Evolutionary conservation across 1,140 invertebrate genomes (phyloP), one percentile per base, ranked within the genome.

Genomic region (Caenorhabditis inopinata): DNA sequence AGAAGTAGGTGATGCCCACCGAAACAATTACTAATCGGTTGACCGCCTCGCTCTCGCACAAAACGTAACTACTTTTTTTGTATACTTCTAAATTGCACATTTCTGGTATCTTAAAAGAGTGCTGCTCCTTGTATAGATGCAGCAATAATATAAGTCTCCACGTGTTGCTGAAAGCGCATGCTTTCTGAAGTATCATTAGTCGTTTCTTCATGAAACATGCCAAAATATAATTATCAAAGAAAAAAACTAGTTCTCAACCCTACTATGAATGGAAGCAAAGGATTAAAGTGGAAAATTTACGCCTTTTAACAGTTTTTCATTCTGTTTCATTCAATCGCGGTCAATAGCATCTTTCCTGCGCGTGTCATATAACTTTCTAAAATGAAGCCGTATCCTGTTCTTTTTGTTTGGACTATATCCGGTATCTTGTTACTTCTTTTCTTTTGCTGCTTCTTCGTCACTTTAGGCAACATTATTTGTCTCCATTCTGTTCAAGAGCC

Each of bases 301-400:
- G 58, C 58, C 58, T 68, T 32, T 18, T 7, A 58, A 58, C 51
- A 14, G 51, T 58, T 58, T 35, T 58, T 32, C 51, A 58, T 32
- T 58, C 51, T 58, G 29, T 58, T 58, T 58, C 51, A 58, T 58
- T 29, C 51, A 29, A 58, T 58, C 51, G 27, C 35, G 51, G 16
- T 29, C 51, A 32, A 9, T 25, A 48, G 47, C 47, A 0, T 51
- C 21, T 18, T 51, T 51, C 32, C 32, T 58, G 29, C n/a, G n/a
- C 32, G 11, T 7, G 0, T 0, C 0, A 25, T 58, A 29, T 58
- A 25, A 58, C 35, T 29, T 58, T 32, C 21, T 58, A 11, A 25
- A 51, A 51, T 25, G 21, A 29, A 3, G 27, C 51, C 51, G n/a
- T 58, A 58, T 58, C 51, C 51, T 25, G 32, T 48, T 48, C 47